A percentile compares a stretch with the other conserved stretches of the same genome.
Conservation (phyloP, 2,113 vertebrate genomes). For the Mirza zaza region DNA sequence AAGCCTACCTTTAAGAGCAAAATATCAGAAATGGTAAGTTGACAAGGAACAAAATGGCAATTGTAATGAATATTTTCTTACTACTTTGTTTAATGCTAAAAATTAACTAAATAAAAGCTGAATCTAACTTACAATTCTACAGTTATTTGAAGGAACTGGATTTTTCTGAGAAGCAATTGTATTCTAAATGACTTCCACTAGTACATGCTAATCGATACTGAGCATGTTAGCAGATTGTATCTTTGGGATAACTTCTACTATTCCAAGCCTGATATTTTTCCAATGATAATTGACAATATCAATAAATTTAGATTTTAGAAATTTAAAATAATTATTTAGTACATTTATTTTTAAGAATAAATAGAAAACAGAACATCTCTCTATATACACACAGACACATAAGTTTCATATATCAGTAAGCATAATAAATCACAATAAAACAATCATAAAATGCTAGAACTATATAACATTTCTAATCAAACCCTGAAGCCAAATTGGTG, state of each 20-base stretch:
- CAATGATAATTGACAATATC: background rate
- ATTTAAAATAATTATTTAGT: background rate
- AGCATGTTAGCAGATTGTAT: background rate
- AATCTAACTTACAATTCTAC: background rate
- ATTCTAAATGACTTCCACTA: background rate
- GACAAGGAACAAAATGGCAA: background rate
- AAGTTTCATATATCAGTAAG: background rate
- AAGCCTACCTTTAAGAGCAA: background rate
- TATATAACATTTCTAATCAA: background rate
- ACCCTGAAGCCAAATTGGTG: background rate
- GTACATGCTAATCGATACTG: background rate
- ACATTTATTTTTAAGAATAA: background rate
- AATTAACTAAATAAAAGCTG: background rate
- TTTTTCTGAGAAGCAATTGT: background rate
- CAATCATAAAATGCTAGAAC: background rate
- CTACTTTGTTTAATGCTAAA: background rate
- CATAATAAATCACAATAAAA: background rate
- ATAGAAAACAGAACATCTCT: background rate
- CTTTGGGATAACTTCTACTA: background rate
- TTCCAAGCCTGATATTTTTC: background rate
- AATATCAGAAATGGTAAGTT: background rate
- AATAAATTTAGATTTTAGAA: background rate
- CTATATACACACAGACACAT: background rate
- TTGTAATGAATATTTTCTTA: background rate
- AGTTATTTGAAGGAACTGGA: background rate